These are phyloP conservation scores for Coptotermes formosanus DNA, from an alignment of 1,140 invertebrate genomes.

Conservation along the genomic window DNA sequence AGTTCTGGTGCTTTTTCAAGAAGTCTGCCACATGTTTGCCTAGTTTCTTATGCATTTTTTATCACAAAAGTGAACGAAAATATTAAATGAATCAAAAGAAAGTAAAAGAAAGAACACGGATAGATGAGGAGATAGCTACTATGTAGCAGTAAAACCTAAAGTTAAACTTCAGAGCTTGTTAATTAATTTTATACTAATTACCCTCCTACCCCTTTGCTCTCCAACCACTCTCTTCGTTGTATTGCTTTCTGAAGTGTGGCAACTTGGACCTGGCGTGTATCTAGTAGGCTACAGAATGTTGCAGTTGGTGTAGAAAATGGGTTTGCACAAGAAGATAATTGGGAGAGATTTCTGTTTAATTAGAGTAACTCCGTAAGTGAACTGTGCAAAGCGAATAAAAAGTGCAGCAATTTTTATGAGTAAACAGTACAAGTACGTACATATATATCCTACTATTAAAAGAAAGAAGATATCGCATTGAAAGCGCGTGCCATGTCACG, in stretches of 20 bases:
- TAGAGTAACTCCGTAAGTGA: background rate
- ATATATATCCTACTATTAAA: too few relatives aligned
- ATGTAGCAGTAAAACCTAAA: background rate
- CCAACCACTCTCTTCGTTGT: background rate
- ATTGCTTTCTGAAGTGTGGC: background rate
- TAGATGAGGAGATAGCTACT: background rate
- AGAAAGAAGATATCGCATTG: too few relatives aligned
- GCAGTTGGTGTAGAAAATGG: background rate
- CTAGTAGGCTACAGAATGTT: background rate
- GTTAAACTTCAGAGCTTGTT: constrained; percentile 12
- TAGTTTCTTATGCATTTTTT: background rate
- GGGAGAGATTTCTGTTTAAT: constrained; percentile 13
- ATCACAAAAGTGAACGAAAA: background rate
- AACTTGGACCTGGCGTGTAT: background rate
- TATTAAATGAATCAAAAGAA: background rate
- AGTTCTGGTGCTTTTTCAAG: background rate
- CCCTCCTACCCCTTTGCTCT: background rate
- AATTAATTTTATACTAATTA: constrained; percentile 20
- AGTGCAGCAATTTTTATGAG: too few relatives aligned
- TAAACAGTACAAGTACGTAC: too few relatives aligned
- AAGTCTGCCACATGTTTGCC: background rate
- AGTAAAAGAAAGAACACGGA: background rate
- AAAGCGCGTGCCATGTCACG: too few relatives aligned
- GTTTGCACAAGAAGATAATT: background rate
- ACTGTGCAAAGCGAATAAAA: background rate